These are phyloP conservation scores for Eptatretus burgeri DNA, from an alignment of 2,113 vertebrate species.

Conservation along the genomic window DNA sequence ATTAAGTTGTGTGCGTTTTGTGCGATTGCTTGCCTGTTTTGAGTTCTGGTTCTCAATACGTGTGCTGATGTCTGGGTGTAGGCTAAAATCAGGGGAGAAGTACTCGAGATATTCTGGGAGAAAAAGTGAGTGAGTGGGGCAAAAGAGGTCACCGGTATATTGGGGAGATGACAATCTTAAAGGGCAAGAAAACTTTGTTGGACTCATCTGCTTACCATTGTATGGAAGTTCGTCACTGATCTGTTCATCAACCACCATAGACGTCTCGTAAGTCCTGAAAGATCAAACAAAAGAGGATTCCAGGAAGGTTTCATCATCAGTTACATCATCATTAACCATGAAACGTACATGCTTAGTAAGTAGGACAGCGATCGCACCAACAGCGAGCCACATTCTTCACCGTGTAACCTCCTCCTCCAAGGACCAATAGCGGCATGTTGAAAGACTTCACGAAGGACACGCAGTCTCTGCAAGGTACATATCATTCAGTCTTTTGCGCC, in stretches of 20 bases:
- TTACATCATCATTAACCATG: no score
- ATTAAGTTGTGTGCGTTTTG: rapidly evolving
- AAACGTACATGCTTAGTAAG: no score
- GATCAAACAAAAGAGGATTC: not conserved
- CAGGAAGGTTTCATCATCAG: no score
- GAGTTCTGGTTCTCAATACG: slow-evolving; percentile 97
- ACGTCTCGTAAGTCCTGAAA: slow-evolving; percentile 78
- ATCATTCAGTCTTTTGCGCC: no score
- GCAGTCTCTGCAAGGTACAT: slow-evolving; percentile 35
- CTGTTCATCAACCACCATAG: slow-evolving; percentile 59
- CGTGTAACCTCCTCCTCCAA: slow-evolving; percentile 85
- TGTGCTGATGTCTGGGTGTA: slow-evolving; percentile 88
- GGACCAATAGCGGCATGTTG: slow-evolving; percentile 68
- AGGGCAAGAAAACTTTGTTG: no score
- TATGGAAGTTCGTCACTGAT: slow-evolving; percentile 91
- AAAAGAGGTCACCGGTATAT: no score
- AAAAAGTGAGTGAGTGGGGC: not conserved
- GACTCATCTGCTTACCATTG: slow-evolving; percentile 32
- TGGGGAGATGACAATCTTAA: no score
- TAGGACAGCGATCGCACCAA: slow-evolving; percentile 29
- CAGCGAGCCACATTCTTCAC: slow-evolving; percentile 85
- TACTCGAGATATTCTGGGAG: slow-evolving; percentile 79
- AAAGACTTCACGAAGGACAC: slow-evolving; percentile 96
- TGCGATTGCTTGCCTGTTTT: slow-evolving; percentile 34
- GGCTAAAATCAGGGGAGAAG: slow-evolving; percentile 89